Conservation (phyloP, 1,140 invertebrate species). For the Drosophila erecta region DNA sequence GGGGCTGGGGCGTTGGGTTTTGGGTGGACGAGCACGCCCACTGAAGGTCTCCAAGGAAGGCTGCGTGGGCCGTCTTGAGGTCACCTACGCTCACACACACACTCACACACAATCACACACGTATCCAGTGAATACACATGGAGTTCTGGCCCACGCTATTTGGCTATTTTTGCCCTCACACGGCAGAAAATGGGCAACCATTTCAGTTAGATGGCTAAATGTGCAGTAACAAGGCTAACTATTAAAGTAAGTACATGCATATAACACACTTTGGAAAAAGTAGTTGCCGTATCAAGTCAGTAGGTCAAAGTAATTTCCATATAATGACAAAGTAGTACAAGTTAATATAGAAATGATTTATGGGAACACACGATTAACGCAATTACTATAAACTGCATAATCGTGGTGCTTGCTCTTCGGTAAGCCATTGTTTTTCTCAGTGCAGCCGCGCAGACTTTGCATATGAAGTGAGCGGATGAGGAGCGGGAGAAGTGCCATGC, state of each 20-base stretch:
- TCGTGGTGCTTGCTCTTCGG: not conserved
- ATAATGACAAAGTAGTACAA: not conserved
- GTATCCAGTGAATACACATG: conserved; percentile 9
- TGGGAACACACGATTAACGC: not conserved
- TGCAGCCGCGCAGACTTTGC: conserved; percentile 15
- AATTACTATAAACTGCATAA: not conserved
- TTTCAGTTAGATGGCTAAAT: not conserved
- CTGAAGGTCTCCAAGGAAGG: conserved; percentile 15
- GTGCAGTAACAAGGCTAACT: not conserved
- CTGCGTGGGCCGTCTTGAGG: conserved; percentile 68
- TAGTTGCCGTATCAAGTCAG: not conserved
- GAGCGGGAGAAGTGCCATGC: not conserved
- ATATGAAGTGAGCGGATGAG: conserved; percentile 5
- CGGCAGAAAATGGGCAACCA: not conserved
- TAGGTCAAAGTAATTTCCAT: not conserved
- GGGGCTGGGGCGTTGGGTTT: not conserved
- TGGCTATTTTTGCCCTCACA: conserved; percentile 23
- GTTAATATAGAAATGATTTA: not conserved
- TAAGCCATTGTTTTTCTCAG: not conserved
- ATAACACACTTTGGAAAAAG: not conserved
- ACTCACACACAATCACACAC: not conserved
- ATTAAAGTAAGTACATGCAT: not conserved
- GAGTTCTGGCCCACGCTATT: conserved; percentile 30
- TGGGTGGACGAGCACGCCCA: conserved; percentile 18
- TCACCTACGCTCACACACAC: conserved; percentile 51